Evolutionary conservation across 2,113 vertebrate species (phyloP).

Genomic region (Saguinus imperator): DNA sequence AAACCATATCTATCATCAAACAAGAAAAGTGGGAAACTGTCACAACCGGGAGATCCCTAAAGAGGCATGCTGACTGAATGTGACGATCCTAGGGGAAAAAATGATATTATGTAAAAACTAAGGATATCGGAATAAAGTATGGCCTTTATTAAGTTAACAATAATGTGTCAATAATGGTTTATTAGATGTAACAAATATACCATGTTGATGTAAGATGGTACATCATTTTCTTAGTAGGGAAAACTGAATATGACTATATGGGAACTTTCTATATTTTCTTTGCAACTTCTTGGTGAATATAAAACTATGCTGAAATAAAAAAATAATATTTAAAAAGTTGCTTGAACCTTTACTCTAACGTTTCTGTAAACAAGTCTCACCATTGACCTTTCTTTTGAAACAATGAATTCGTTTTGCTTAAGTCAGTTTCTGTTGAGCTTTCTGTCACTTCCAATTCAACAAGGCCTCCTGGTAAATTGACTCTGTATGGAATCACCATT

Average conservation of each 20-base stretch:
- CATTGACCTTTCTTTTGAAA: neutral
- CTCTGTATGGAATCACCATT: neutral
- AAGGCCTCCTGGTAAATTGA: neutral
- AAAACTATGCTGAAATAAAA: slow-evolving; percentile 8
- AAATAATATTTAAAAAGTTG: neutral
- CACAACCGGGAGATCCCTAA: neutral
- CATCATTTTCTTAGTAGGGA: neutral
- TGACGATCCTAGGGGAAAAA: neutral
- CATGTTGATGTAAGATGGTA: neutral
- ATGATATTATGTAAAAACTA: neutral
- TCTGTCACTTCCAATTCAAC: neutral
- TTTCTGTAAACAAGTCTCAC: neutral
- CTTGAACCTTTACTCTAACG: neutral
- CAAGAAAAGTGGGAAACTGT: neutral
- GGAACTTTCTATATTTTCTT: neutral
- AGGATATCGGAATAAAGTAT: neutral
- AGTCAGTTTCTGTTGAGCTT: neutral
- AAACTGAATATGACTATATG: neutral
- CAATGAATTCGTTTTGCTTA: neutral
- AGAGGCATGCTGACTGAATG: neutral
- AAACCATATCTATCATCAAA: neutral
- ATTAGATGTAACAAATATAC: neutral
- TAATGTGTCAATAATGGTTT: neutral
- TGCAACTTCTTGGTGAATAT: neutral
- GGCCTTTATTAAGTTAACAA: neutral